Evolutionary conservation across 2,888 invertebrate genomes (phyloP), one percentile per base, ranked within the genome.

Genomic region (Zeuzera pyrina): DNA sequence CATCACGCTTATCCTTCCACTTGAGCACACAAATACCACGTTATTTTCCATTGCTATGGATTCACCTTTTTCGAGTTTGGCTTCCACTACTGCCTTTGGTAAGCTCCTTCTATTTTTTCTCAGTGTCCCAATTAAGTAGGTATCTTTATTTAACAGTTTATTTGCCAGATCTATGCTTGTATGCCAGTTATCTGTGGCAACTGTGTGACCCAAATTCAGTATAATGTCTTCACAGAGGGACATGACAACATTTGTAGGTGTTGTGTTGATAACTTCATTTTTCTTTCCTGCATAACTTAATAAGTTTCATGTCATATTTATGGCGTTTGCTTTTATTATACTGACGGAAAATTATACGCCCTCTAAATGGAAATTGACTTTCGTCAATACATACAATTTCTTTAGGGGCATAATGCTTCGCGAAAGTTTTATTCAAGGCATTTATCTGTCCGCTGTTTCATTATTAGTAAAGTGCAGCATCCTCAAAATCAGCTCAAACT

Each of bases 41-140:
- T 31, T 48, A 41, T 49, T 64, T 31, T 60, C 57, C 33, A 32
- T 44, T 6, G 49, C 49, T 4, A 43, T 34, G 0, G 19, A 33
- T 35, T 51, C 43, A 3, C 53, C 51, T 35, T n/a, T 14, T 43
- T 58, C 38, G 15, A 63, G 40, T 45, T 61, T 59, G 15, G 42
- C 38, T 27, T 43, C 42, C 10, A 50, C 36, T 8, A 68, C 57
- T 31, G 39, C 35, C 32, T 47, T 49, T 23, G 61, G 58, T 31
- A 62, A 49, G 29, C 44, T 38, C 42, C 39, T 48, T 39, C 56
- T 44, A 36, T 62, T 60, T 43, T 52, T 55, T 39, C 57, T 39
- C 21, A 63, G 29, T 26, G 59, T 64, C 10, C 60, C 60, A 32
- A 57, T 39, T 14, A 60, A 38, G 46, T 63, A 53, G 5, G 57